Evolutionary conservation across 30 jellyfish, hydroid and myxozoan genomes (phyloP).

Genomic region (Aurelia aurita complex sp. Pacific): DNA sequence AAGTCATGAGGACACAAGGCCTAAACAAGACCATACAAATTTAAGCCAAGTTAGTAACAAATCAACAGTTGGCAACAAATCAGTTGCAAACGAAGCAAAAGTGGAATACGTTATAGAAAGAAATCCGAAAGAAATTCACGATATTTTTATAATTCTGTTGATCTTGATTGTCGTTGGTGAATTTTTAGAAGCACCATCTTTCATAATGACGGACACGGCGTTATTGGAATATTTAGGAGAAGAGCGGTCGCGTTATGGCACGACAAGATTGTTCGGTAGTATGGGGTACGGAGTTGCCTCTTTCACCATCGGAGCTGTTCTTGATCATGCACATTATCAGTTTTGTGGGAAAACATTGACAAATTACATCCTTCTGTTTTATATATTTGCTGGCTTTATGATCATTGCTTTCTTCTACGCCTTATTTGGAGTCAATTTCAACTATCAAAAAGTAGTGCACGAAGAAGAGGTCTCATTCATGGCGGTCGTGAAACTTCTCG

Average conservation of each 20-base stretch:
- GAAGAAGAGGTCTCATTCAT: slow-evolving; percentile 34
- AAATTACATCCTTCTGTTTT: slow-evolving; percentile 79
- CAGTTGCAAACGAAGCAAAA: background rate
- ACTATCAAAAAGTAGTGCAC: slow-evolving; percentile 50
- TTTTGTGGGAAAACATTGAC: slow-evolving; percentile 87
- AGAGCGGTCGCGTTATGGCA: slow-evolving; percentile 85
- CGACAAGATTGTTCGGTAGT: slow-evolving; percentile 96
- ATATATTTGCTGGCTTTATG: slow-evolving; percentile 93
- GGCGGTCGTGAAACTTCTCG: slow-evolving; percentile 67
- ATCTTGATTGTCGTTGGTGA: slow-evolving; percentile 92
- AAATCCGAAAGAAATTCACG: slow-evolving; percentile 73
- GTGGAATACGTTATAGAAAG: slow-evolving; percentile 72
- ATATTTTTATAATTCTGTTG: slow-evolving; percentile 77
- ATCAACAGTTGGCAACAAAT: background rate
- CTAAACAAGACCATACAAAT: background rate
- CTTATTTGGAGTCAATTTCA: slow-evolving; percentile 71
- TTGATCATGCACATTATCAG: slow-evolving; percentile 75
- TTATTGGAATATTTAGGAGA: slow-evolving; percentile 93
- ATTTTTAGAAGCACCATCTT: slow-evolving; percentile 99
- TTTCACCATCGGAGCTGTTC: slow-evolving; percentile 89
- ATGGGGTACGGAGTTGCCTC: slow-evolving; percentile 99
- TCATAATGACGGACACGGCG: slow-evolving; percentile 96
- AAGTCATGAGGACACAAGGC: background rate
- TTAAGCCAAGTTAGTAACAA: background rate
- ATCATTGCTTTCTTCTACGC: slow-evolving; percentile 85